Evolutionary conservation across 2,113 vertebrate genomes (phyloP), one percentile per base, ranked within the genome.

Genomic region (Nannobrachium achirus): DNA sequence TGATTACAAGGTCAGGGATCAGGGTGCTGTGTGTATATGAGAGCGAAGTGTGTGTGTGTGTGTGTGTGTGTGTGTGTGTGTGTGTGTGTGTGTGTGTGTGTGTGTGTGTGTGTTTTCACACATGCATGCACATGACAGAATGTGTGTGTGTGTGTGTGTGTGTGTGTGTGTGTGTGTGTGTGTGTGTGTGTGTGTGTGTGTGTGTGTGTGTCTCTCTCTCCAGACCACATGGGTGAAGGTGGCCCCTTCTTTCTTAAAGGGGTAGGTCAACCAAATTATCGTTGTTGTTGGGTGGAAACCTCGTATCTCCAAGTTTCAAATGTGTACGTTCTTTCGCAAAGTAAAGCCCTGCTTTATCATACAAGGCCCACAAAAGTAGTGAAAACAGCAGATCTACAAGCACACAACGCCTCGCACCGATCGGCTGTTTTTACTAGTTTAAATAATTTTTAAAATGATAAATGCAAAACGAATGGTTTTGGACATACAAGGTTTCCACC

Each of bases 1-100:
- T 90, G 87, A 89, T 88, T 89, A 81, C 79, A 84, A 76, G 85
- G 86, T 84, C 81, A 83, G 76, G 66, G 68, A 73, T 81, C 81
- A 82, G 66, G 80, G 57, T 72, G 39, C 73, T 65, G 66, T 63
- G 69, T 61, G 62, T 65, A 44, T 50, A 20, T 59, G 55, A 33
- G 25, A 33, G 25, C 25, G 6, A 33, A 33, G 25, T 4, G 25
- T 33, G 73, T 65, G 66, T 63, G 69, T 61, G 62, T 65, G 49
- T 49, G 25, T 58, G 53, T 40, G 16, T 56, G 58, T 15, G 58
- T 56, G 39, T 59, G 63, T 62, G 18, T 38, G 20, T 63, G 18
- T 19, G 9, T 63, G 44, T 38, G 40, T 18, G 7, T 60, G 38
- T 55, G 18, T 55, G 40, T 55, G 63, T n/a, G 51, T 44, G 52